Conservation (phyloP, 1,140 invertebrate genomes). For the Chelonus insularis region DNA sequence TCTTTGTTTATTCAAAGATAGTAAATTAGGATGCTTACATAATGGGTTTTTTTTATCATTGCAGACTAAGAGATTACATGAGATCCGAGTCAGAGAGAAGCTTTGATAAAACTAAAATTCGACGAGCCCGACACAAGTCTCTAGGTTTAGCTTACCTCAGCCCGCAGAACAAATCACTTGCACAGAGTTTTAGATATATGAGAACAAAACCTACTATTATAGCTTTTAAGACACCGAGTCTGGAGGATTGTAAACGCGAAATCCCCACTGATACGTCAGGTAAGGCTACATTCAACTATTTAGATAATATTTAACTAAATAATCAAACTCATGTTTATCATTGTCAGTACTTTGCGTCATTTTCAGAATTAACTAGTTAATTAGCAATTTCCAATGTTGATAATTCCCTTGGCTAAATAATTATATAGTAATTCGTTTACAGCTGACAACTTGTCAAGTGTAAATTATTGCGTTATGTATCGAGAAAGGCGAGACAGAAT, state of each 20-base stretch:
- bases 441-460: too few species aligned
- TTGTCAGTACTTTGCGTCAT: not conserved
- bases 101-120: constrained; percentile 71
- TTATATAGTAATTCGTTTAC: not conserved
- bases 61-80: constrained; percentile 69
- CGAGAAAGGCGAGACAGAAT: too few species aligned
- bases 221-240: constrained; percentile 77
- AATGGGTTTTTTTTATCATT: constrained; percentile 43
- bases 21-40: too few species aligned
- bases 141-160: constrained; percentile 71
- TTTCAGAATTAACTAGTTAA: not conserved
- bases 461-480: too few species aligned
- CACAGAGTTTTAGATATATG: constrained; percentile 84
- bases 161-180: constrained; percentile 75
- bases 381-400: constrained; percentile 1
- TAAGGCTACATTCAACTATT: constrained; percentile 31
- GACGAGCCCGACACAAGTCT: constrained; percentile 66
- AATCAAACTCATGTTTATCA: not conserved
- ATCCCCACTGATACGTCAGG: constrained; percentile 58
- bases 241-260: constrained; percentile 68
- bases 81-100: constrained; percentile 79
- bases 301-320: not conserved
- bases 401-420: not conserved
- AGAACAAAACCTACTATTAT: constrained; percentile 84
- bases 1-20: too few species aligned